Evolutionary conservation across 2,797 vertebrate species (phyloP), one percentile per base, ranked within the genome.

Genomic region (Chelonia mydas): DNA sequence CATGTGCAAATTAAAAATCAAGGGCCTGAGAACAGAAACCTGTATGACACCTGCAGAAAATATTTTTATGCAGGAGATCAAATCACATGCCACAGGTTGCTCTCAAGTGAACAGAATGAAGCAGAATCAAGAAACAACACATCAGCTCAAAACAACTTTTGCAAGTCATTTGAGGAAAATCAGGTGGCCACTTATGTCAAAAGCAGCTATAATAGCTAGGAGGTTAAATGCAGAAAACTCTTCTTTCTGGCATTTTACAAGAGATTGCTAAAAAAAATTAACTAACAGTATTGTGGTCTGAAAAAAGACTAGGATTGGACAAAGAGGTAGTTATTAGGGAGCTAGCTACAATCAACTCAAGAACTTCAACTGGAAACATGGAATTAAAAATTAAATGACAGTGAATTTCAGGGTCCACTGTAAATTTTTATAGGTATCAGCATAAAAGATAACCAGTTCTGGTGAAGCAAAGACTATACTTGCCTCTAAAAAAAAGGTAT

Each of bases 1-100:
- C 37, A 94, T 13, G 8, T 89, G 89, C 85, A 94, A 83, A 87
- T 94, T 92, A 87, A 94, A 96, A 96, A 87, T 87, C 55, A 93
- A n/a, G 65, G 27, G 28, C 78, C 95, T 87, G 55, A 92, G 65
- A 89, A 76, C 21, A 91, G 23, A 94, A 96, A 76, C 50, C 37
- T 74, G 9, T 83, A 47, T 84, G 80, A 96, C 41, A 94, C 76
- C n/a, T 91, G 89, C 84, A 93, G 78, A 93, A 90, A 94, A 82
- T 21, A 31, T 65, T 95, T 54, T 25, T 31, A 1, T 92, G 49
- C 28, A 87, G 31, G 21, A 79, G 55, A 92, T 86, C 61, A 54
- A 86, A 41, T 55, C 80, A 90, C n/a, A 84, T 55, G 31, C 80
- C 77, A 19, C 76, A 87, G 33, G 11, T 45, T 45, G 1, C 11